Evolutionary conservation across 2,888 invertebrate genomes (phyloP), one percentile per base, ranked within the genome.

Genomic region (Lysandra coridon): DNA sequence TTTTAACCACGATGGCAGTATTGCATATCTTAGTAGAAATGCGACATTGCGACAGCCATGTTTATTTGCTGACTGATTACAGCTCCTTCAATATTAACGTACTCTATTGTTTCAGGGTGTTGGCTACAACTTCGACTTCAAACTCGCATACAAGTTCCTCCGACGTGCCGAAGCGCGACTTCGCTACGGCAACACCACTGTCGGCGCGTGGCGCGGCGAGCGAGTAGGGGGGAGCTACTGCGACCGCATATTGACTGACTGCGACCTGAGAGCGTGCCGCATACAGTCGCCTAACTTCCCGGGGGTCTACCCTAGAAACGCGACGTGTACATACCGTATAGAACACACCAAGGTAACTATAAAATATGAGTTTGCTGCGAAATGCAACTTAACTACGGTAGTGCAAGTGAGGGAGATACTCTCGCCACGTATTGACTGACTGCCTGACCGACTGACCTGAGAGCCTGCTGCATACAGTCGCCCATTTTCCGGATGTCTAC

Each of bases 201-300:
- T 96, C 86, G 95, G 93, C 78, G 97, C 97, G 81, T 97, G 97
- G 96, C 94, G 97, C 78, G 98, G 98, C 40, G 97, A 97, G 85
- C 92, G 96, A 80, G 96, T 97, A 78, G 95, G 96, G 30, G 97
- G 96, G 82, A 97, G 97, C 82, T 97, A 97, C 90, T 98, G 98
- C 91, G 97, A 97, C 92, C 96, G 97, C 85, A 95, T 97, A 85
- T 95, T 97, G 85, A 97, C 97, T 86, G 96, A 97, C 88, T 98
- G 98, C 89, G 97, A 97, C 90, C 95, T 96, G 81, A 90, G 92
- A 83, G 93, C 94, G 75, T 97, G 97, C 91, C 96, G 97, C 82
- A 96, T 98, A 81, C 97, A 97, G 91, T 98, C 98, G 40, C 98
- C 98, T 14, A 98, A 98, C 95, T 98, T 97, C 90, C 98, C 98